phyloP scores from a whole-genome alignment of 2,888 invertebrate species.

The Lysandra coridon region DNA sequence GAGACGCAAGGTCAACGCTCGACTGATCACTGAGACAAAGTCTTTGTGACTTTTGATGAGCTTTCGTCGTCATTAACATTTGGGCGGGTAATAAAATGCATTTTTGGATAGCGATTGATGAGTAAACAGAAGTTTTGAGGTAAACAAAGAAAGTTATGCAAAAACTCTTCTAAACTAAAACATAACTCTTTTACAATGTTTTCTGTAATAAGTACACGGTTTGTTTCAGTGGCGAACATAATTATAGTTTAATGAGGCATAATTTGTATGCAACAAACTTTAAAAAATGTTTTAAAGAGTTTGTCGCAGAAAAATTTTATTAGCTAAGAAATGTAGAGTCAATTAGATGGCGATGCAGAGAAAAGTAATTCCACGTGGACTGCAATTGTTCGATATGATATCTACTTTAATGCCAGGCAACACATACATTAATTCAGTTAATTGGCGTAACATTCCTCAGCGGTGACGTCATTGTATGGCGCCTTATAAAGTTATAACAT shows the following conservation, averaged over 20 bases:
- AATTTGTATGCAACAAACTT: too few relatives aligned
- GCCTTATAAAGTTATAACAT: not conserved
- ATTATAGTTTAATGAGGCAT: too few relatives aligned
- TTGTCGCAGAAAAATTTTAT: too few relatives aligned
- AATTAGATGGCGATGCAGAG: not conserved
- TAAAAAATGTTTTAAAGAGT: too few relatives aligned
- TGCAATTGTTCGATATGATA: not conserved
- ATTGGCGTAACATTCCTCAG: conserved; percentile 21
- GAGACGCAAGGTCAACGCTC: conserved; percentile 6
- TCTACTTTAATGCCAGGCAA: not conserved
- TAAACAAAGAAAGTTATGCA: not conserved
- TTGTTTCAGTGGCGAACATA: too few relatives aligned
- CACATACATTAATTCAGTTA: not conserved
- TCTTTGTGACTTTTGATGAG: conserved; percentile 5
- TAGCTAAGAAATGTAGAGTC: not conserved
- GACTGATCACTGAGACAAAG: not conserved
- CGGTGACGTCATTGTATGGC: not conserved
- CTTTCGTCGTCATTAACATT: conserved; percentile 5
- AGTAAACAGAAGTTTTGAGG: not conserved
- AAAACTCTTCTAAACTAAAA: not conserved
- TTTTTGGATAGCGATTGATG: conserved; percentile 4
- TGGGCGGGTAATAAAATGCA: not conserved
- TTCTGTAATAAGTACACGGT: not conserved
- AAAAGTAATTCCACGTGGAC: not conserved
- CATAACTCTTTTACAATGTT: not conserved